These are phyloP conservation scores for Larimichthys crocea DNA, from an alignment of 2,113 vertebrate species.

Conservation along the genomic window DNA sequence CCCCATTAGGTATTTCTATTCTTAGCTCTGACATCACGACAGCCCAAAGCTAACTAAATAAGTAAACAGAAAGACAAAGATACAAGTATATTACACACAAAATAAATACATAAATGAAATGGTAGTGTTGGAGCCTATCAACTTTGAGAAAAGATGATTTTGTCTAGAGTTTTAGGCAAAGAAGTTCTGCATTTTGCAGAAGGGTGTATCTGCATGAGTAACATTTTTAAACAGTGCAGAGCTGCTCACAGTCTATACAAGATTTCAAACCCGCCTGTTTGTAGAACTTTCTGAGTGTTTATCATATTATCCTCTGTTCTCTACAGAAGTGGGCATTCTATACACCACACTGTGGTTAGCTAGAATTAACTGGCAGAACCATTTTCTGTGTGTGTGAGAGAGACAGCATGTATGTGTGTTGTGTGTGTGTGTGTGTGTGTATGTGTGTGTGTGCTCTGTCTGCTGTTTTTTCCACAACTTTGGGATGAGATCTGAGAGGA, in stretches of 20 bases:
- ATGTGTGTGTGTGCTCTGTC: slow-evolving; percentile 27
- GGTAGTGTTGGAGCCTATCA: not conserved
- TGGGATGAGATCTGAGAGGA: slow-evolving; percentile 82
- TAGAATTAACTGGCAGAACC: slow-evolving; percentile 56
- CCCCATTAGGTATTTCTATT: slow-evolving; percentile 1
- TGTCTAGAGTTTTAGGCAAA: not conserved
- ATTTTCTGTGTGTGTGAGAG: slow-evolving; percentile 10
- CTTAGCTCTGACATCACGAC: not conserved
- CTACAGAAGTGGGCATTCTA: slow-evolving; percentile 46
- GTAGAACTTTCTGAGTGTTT: slow-evolving; percentile 61
- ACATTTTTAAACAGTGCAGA: slow-evolving; percentile 22
- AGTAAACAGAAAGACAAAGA: not conserved
- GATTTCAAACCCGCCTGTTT: slow-evolving; percentile 52
- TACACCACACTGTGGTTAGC: slow-evolving; percentile 62
- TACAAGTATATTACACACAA: not conserved
- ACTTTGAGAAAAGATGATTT: not conserved
- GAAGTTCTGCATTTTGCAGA: not conserved
- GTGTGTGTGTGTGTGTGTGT: slow-evolving; percentile 21
- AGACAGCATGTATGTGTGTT: slow-evolving; percentile 13
- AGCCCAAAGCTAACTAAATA: not conserved
- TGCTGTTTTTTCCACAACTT: slow-evolving; percentile 72
- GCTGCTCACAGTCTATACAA: slow-evolving; percentile 36
- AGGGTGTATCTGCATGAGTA: not conserved
- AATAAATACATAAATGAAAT: not conserved
- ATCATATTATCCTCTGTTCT: slow-evolving; percentile 68